phyloP scores from a whole-genome alignment of 1,140 invertebrate species.

The Microvelia longipes region DNA sequence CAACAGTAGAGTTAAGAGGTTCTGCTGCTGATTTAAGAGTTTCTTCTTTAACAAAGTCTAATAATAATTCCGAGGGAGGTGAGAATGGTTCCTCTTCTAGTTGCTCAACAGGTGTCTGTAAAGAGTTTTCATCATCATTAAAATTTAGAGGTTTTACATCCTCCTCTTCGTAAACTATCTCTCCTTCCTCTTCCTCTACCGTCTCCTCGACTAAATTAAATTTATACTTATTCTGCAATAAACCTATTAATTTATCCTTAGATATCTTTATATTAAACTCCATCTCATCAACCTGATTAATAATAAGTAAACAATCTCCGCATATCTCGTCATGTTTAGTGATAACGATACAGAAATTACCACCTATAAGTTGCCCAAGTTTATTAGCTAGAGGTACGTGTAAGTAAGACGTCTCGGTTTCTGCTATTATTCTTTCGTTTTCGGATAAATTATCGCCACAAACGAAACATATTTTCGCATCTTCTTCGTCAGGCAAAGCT shows the following conservation, averaged over 20 bases:
- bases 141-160: no score
- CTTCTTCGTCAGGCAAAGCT: no score
- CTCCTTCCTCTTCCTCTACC: background rate
- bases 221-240: background rate
- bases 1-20: background rate
- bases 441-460: background rate
- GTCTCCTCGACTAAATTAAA: background rate
- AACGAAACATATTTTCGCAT: no score
- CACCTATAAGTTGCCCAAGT: background rate
- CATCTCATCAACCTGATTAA: background rate
- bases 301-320: background rate
- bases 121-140: no score
- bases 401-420: background rate
- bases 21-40: background rate
- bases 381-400: background rate
- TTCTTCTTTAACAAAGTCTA: background rate
- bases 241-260: background rate
- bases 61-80: background rate
- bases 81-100: no score
- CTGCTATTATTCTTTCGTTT: background rate
- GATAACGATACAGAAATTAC: background rate
- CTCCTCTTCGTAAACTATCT: background rate
- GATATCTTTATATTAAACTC: background rate
- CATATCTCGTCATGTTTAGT: slow-evolving; percentile 1
- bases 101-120: no score